A percentile compares a stretch with the other conserved stretches of the same genome.
These are phyloP conservation scores for Brachypalpus laphriformis DNA, from an alignment of 2,888 invertebrate genomes.

Conservation along the genomic window DNA sequence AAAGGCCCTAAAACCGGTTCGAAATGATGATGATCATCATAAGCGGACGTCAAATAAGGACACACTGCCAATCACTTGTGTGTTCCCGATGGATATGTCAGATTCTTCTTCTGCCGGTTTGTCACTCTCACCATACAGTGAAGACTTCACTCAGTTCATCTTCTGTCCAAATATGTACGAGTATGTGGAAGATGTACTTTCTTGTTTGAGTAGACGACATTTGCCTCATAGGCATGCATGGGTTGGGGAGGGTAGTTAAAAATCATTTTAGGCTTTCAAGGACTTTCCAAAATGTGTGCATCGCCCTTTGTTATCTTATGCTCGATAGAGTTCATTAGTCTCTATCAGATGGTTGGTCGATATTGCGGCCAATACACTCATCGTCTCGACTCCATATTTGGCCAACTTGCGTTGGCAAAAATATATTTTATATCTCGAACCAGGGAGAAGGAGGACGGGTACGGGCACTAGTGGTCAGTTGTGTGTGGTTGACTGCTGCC, in stretches of 20 bases:
- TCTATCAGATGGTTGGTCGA: slow-evolving; percentile 58
- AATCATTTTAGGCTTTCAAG: slow-evolving; percentile 68
- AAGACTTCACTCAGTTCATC: background rate
- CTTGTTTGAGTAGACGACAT: slow-evolving; percentile 32
- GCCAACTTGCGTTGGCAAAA: slow-evolving; percentile 60
- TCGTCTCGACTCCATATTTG: slow-evolving; percentile 64
- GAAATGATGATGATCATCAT: slow-evolving; percentile 29
- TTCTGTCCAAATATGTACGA: slow-evolving; percentile 36
- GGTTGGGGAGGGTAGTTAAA: slow-evolving; percentile 1
- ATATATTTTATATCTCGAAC: slow-evolving; percentile 60
- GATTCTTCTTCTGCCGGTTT: slow-evolving; percentile 7
- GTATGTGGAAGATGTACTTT: slow-evolving; percentile 35
- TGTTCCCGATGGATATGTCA: slow-evolving; percentile 11
- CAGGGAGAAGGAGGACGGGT: background rate
- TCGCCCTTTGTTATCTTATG: slow-evolving; percentile 51
- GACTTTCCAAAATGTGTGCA: slow-evolving; percentile 65
- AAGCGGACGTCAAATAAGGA: slow-evolving; percentile 19
- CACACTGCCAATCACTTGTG: slow-evolving; percentile 42
- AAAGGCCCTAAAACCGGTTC: slow-evolving; percentile 22
- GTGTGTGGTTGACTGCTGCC: slow-evolving; percentile 15
- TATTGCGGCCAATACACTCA: slow-evolving; percentile 54
- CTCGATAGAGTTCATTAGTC: slow-evolving; percentile 68
- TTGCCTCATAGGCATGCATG: background rate
- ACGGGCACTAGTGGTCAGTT: background rate
- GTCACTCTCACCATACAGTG: slow-evolving; percentile 19